Evolutionary conservation across 2,113 vertebrate species (phyloP).

Genomic region (Stigmatopora nigra): DNA sequence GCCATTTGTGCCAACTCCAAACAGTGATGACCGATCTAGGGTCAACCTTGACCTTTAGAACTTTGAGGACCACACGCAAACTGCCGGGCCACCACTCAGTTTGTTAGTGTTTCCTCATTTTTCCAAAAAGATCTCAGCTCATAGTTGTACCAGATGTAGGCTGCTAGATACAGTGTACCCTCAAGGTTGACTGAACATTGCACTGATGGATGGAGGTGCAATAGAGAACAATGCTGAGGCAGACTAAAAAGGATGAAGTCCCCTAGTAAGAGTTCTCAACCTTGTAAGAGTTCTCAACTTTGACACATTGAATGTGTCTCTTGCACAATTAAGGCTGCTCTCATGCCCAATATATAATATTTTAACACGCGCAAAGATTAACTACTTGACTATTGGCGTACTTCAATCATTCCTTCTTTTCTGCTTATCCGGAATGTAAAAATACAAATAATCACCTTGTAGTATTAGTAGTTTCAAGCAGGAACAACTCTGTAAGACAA

Average conservation of each 20-base stretch:
- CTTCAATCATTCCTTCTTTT: too few species aligned
- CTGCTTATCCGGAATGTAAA: too few species aligned
- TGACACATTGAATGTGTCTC: too few species aligned
- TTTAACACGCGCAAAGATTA: too few species aligned
- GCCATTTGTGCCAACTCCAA: too few species aligned
- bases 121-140: background rate
- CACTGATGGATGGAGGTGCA: slow-evolving; percentile 4
- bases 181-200: background rate
- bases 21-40: too few species aligned
- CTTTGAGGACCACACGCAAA: background rate
- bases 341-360: too few species aligned
- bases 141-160: background rate
- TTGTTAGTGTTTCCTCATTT: background rate
- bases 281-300: too few species aligned
- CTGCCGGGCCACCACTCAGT: background rate
- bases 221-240: slow-evolving; percentile 8
- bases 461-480: background rate
- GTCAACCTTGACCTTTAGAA: too few species aligned
- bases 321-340: too few species aligned
- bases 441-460: too few species aligned
- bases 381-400: too few species aligned
- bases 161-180: background rate
- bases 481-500: background rate
- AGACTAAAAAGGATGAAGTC: background rate
- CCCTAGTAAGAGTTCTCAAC: background rate